Conservation (phyloP, 2,797 vertebrate genomes). For the Peromyscus aztecus region DNA sequence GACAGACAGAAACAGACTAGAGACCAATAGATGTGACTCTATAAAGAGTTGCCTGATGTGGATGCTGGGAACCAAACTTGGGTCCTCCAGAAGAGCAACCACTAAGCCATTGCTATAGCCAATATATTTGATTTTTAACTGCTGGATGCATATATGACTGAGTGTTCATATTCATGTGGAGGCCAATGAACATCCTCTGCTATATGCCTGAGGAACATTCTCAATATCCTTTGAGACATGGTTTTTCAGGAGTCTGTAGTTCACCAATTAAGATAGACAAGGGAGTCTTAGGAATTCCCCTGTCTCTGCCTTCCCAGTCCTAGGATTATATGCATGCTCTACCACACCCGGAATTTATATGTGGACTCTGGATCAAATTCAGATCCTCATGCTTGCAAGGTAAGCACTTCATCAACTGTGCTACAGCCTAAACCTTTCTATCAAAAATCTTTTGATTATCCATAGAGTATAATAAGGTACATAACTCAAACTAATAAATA, state of each 20-base stretch:
- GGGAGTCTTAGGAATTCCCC: neutral
- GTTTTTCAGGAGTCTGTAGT: neutral
- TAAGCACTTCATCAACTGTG: neutral
- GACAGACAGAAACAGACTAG: slow-evolving; percentile 47
- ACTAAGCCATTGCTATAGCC: neutral
- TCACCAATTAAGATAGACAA: neutral
- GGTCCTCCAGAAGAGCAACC: neutral
- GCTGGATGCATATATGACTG: neutral
- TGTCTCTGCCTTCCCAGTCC: neutral
- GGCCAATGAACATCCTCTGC: neutral
- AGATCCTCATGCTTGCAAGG: neutral
- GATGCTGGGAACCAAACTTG: neutral
- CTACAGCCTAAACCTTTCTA: slow-evolving; percentile 11
- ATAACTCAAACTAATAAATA: neutral
- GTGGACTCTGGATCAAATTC: neutral
- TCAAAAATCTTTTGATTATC: slow-evolving; percentile 33
- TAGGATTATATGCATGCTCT: neutral
- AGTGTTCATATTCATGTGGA: neutral
- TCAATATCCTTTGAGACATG: neutral
- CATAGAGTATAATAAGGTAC: neutral
- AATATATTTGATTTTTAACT: neutral
- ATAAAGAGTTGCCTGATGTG: neutral
- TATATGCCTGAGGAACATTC: neutral
- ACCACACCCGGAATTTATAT: neutral
- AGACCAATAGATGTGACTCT: neutral